Base-by-base conservation (phyloP, 37 sponge, comb jelly and placozoan genomes). In the Tethya wilhelma region DNA sequence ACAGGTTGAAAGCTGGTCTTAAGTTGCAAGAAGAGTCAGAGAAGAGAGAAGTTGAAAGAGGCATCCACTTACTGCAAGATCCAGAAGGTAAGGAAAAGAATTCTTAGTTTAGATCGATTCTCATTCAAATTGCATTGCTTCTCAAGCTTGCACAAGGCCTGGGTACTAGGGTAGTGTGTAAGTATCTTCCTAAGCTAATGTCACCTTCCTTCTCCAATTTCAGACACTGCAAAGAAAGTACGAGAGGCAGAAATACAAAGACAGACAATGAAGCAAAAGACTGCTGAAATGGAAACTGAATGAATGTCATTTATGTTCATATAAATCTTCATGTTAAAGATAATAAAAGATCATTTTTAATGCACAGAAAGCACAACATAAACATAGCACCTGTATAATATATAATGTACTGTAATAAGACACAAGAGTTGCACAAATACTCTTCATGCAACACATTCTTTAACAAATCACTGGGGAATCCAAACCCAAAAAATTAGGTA, bases 1-100 rank as follows among this genome's bases (percentile, higher is more conserved):
- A 22, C 36, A 97, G 99, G 67, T 71, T 98, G 78, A 93, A 90
- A 68, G 94, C 92, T 28, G 99, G 96, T 0, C 78, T 96, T 69
- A 91, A 93, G 81, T 59, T 98, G 67, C 84, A 86, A 11, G 72
- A 89, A 68, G 92, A 95, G 45, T 84, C 94, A 14, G 92, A 95
- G 32, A 86, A 90, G 78, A 86, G 84, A 55, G 99, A 96, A 46
- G 94, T 98, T 2, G 85, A 96, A 69, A 72, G 91, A 56, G 80
- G 93, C 68, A 86, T 95, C 44, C 94, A 98, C 56, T 82, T 98
- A 17, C 67, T 98, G 64, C 86, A 90, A 66, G 91, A 91, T 38
- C 89, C 90, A 58, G 59, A 80, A 59, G 86, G 89, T 84, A 59
- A 67, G 69, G 2, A 0, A 36, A 8, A 36, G 22, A 23, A 6